A percentile compares a stretch with the other conserved stretches of the same genome.
Conservation (phyloP, 2,113 vertebrate species). For the Gymnorhina tibicen region DNA sequence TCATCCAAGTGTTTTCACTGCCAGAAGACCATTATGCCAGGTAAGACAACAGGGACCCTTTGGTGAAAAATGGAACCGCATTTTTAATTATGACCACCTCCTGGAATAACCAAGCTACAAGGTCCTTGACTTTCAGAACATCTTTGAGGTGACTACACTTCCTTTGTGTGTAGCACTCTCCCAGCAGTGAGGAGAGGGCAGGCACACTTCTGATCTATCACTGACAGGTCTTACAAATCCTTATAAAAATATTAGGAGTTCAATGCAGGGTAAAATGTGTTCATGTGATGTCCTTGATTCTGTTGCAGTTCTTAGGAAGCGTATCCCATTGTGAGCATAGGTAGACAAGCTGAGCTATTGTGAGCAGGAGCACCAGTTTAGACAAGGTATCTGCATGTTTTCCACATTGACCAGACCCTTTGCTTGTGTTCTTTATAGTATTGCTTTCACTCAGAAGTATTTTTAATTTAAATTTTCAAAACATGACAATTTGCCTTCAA, state of each 20-base stretch:
- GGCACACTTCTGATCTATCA: neutral
- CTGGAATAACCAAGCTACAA: neutral
- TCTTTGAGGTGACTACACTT: neutral
- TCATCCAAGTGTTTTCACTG: conserved; percentile 81
- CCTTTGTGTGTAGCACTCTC: neutral
- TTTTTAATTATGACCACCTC: neutral
- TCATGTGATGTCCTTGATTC: neutral
- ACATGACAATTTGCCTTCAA: neutral
- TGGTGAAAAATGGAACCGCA: neutral
- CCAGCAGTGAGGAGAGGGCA: neutral
- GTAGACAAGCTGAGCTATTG: neutral
- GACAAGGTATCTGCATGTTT: neutral
- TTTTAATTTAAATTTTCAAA: neutral
- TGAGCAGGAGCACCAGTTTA: neutral
- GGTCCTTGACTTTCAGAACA: neutral
- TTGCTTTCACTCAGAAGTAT: neutral
- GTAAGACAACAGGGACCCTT: conserved; percentile 53
- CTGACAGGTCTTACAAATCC: neutral
- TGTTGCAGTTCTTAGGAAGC: neutral
- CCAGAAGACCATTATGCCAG: conserved; percentile 81
- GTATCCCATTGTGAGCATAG: accelerated
- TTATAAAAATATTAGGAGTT: neutral
- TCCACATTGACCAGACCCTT: neutral
- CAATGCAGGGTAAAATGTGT: neutral
- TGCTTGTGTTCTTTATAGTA: neutral